Evolutionary conservation across 2,797 vertebrate species (phyloP).

Genomic region (Psittacula echo): DNA sequence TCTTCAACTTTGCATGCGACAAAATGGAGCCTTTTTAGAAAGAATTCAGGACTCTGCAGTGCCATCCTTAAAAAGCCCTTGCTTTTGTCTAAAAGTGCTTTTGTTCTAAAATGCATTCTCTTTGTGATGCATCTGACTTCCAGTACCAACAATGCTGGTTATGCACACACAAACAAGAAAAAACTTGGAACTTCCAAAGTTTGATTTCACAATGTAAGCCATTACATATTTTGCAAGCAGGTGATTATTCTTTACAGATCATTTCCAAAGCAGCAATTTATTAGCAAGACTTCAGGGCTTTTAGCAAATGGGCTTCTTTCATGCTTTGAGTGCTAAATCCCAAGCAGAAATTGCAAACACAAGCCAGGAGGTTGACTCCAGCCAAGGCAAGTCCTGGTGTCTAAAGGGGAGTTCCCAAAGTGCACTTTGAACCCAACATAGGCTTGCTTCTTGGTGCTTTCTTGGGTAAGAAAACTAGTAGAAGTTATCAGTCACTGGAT

Average conservation of each 20-base stretch:
- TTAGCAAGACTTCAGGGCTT: not conserved
- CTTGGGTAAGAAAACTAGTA: slow-evolving; percentile 2
- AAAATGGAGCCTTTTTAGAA: slow-evolving; percentile 1
- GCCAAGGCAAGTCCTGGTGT: not conserved
- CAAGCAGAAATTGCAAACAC: not conserved
- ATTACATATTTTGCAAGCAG: not conserved
- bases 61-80: slow-evolving; percentile 11
- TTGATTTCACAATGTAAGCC: not conserved
- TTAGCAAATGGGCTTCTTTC: not conserved
- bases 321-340: not conserved
- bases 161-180: not conserved
- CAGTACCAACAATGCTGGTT: not conserved
- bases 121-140: not conserved
- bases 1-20: not conserved
- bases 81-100: not conserved
- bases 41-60: not conserved
- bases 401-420: not conserved
- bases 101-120: not conserved
- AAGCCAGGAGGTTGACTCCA: not conserved
- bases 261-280: not conserved
- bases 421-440: not conserved
- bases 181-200: not conserved
- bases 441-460: not conserved
- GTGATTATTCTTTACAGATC: not conserved
- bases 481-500: not conserved